Conservation (phyloP, 2,113 vertebrate genomes). For the Psettodes erumei region DNA sequence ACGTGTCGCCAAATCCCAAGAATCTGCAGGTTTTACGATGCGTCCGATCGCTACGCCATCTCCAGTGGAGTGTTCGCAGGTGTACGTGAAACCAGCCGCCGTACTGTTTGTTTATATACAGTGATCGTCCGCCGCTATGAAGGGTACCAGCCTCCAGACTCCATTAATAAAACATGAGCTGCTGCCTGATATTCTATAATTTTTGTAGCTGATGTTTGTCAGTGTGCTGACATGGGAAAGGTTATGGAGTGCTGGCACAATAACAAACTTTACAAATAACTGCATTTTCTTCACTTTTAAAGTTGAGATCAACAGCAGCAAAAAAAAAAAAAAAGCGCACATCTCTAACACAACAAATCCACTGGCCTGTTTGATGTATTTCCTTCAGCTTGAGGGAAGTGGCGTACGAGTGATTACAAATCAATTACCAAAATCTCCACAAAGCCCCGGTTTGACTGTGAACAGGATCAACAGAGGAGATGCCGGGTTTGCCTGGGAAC, state of each 20-base stretch:
- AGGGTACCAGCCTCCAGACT: background rate
- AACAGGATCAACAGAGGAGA: background rate
- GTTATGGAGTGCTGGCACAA: background rate
- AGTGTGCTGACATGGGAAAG: background rate
- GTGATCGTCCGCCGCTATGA: background rate
- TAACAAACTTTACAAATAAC: too few species aligned
- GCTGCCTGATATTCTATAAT: background rate
- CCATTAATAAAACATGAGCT: background rate
- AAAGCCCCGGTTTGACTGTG: background rate
- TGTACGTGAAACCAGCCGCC: slow-evolving; percentile 3
- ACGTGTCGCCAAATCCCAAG: slow-evolving; percentile 35
- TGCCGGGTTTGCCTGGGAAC: slow-evolving; percentile 1
- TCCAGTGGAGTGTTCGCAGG: slow-evolving; percentile 12
- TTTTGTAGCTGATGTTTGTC: background rate
- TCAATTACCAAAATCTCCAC: background rate
- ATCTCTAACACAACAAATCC: background rate
- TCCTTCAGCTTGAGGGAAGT: background rate
- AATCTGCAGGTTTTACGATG: slow-evolving; percentile 29
- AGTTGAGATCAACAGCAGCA: too few species aligned
- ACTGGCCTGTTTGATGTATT: background rate
- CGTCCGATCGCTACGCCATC: slow-evolving; percentile 15
- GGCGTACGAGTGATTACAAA: background rate
- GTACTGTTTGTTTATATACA: background rate
- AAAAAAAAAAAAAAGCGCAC: background rate
- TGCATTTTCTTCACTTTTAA: too few species aligned